Percentiles rank a stretch among this genome's conserved stretches.
These are phyloP conservation scores for Melieria picta DNA, from an alignment of 2,888 invertebrate species.

Conservation along the genomic window DNA sequence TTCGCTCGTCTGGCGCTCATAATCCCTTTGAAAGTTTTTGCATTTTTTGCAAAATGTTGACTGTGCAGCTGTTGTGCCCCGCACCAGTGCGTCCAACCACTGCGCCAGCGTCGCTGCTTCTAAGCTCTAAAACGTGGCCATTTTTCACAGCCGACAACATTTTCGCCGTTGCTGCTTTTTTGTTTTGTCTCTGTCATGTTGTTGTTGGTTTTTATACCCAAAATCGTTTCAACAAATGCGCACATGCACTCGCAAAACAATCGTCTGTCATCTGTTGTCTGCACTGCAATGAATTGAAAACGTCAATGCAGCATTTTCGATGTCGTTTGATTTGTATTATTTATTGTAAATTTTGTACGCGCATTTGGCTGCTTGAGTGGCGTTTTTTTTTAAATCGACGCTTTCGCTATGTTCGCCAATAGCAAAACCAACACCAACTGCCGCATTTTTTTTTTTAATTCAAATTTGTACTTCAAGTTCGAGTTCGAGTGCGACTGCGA, in stretches of 20 bases:
- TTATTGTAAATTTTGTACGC: neutral
- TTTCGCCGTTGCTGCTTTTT: neutral
- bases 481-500: too few relatives aligned
- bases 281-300: neutral
- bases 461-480: too few relatives aligned
- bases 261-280: too few relatives aligned
- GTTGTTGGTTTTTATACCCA: neutral
- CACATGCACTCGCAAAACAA: neutral
- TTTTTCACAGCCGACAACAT: neutral
- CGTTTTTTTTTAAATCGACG: neutral
- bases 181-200: neutral
- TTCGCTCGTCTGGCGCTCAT: neutral
- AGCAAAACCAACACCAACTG: neutral
- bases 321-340: constrained; percentile 5
- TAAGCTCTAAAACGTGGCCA: neutral
- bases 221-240: neutral
- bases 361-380: neutral
- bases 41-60: constrained; percentile 8
- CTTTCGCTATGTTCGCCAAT: neutral
- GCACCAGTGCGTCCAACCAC: neutral
- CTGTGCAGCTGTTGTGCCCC: constrained; percentile 21
- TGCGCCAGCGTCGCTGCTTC: neutral
- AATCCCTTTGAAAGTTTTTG: constrained; percentile 16
- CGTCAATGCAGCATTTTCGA: constrained; percentile 8
- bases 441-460: neutral